phyloP scores from a whole-genome alignment of 2,797 vertebrate species.

The Sardinella longiceps region DNA sequence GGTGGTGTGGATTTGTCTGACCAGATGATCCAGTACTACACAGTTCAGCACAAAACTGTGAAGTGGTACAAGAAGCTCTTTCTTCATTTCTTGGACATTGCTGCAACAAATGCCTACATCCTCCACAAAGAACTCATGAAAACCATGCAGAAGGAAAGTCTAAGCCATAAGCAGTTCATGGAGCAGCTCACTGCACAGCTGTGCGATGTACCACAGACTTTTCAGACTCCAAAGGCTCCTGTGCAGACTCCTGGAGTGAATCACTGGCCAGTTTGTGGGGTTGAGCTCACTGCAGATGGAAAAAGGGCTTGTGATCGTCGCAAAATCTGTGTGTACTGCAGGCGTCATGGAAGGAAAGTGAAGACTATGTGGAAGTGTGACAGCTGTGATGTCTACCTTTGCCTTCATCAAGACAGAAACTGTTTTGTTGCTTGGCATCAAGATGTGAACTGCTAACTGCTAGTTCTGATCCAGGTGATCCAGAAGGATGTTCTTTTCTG shows the following conservation, averaged over 20 bases:
- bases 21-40: constrained; percentile 48
- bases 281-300: neutral
- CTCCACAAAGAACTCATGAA: constrained; percentile 48
- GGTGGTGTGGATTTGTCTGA: constrained; percentile 44
- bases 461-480: too few relatives aligned
- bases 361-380: neutral
- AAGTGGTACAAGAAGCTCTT: constrained; percentile 51
- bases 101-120: constrained; percentile 44
- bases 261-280: neutral
- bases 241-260: neutral
- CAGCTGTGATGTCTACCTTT: too few relatives aligned
- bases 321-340: neutral
- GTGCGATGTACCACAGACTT: neutral
- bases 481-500: too few relatives aligned
- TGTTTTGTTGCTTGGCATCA: too few relatives aligned
- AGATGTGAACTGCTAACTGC: too few relatives aligned
- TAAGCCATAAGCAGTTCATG: constrained; percentile 34
- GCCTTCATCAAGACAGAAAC: too few relatives aligned
- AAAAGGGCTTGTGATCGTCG: neutral
- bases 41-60: constrained; percentile 37
- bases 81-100: constrained; percentile 52
- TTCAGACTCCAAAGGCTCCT: neutral
- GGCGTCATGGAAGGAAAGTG: neutral
- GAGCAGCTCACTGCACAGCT: neutral
- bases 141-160: neutral